A percentile compares a stretch with the other conserved stretches of the same genome.
These are phyloP conservation scores for Myripristis murdjan DNA, from an alignment of 2,797 vertebrate genomes.

Conservation along the genomic window DNA sequence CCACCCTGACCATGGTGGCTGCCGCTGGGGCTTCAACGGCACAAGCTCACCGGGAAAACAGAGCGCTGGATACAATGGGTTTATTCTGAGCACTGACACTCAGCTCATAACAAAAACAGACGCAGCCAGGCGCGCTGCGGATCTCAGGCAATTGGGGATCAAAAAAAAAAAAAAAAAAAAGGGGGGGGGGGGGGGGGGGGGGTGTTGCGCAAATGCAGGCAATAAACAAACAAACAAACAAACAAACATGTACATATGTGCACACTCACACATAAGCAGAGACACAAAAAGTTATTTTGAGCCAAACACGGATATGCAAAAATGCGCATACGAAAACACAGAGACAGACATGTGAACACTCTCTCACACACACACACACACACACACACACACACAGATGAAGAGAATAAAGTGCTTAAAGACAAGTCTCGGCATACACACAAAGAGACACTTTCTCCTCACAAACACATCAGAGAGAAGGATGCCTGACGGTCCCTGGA, in stretches of 20 bases:
- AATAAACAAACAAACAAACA: background rate
- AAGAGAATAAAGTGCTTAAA: conserved; percentile 63
- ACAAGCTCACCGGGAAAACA: conserved; percentile 38
- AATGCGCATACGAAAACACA: conserved; percentile 25
- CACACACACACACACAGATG: conserved; percentile 37
- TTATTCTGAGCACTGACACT: conserved; percentile 43
- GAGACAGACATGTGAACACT: conserved; percentile 14
- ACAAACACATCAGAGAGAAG: conserved; percentile 74
- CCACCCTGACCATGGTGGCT: conserved; percentile 40
- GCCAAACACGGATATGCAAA: conserved; percentile 47
- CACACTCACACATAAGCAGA: background rate
- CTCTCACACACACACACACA: no score
- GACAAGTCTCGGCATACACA: conserved; percentile 54
- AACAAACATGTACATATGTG: background rate
- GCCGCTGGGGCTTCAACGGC: conserved; percentile 24
- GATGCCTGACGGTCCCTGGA: conserved; percentile 71
- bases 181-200: no score
- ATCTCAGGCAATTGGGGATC: conserved; percentile 16
- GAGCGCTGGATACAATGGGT: conserved; percentile 23
- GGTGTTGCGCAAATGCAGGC: background rate
- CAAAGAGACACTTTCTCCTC: conserved; percentile 68
- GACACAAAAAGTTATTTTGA: conserved; percentile 33
- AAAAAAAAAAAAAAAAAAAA: background rate
- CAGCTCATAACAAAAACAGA: conserved; percentile 16
- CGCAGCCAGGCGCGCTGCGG: conserved; percentile 20